Base-by-base conservation (phyloP, 2,113 vertebrate species). In the Thalassarche chlororhynchos region DNA sequence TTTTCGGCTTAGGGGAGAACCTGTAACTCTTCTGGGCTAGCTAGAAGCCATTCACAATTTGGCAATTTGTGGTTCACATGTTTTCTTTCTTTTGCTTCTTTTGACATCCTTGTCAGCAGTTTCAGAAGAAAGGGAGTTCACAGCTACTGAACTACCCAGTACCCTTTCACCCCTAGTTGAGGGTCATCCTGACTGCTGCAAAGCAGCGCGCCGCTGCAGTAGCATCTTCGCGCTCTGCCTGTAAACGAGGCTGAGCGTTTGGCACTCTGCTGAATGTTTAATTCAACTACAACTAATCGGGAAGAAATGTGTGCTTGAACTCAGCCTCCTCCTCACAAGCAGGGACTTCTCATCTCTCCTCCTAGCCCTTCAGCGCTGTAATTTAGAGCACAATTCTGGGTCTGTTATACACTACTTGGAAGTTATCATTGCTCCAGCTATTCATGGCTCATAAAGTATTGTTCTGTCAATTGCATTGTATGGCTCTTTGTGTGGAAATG, bases 361-460 rank as follows among this genome's bases (percentile, higher is more conserved):
- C 85, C 90, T 62, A 44, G n/a, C 69, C 84, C 80, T 71, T 84
- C 83, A 69, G 57, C 1, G 1, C 42, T 18, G 38, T 16, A 94
- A 72, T 84, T 51, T 25, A 72, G 71, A 91, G 70, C 58, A 85
- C 84, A 76, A 36, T 69, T 86, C 93, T n/a, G 76, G 60, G 90
- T 89, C 84, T 65, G 65, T 86, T 91, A 72, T 3, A 17, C 2
- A 6, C 64, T 75, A 12, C 87, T 75, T 94, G 93, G 87, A 96
- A 52, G 47, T 84, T 84, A 84, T 78, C 85, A 40, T 20, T 94
- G 86, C 89, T 68, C 46, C 78, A 79, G 90, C 89, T 97, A 93
- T 84, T 95, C 84, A 81, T n/a, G 76, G 86, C 42, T 95, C 90
- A 95, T 81, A 93, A 96, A 97, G 71, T 46, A 91, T 61, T 96